These are phyloP conservation scores for Camponotus fellah DNA, from an alignment of 2,888 invertebrate genomes.

Conservation along the genomic window DNA sequence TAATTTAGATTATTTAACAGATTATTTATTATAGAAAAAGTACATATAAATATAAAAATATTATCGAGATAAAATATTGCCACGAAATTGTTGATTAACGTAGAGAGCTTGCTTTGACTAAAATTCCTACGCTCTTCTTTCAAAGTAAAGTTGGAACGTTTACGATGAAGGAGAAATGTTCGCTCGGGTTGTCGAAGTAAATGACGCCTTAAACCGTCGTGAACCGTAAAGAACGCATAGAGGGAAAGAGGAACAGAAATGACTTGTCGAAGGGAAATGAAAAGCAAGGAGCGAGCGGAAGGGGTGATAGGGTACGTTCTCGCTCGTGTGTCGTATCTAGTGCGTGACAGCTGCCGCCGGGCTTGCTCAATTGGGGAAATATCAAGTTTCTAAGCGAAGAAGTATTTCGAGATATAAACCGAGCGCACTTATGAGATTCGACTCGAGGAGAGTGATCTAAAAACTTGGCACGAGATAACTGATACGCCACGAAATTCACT, in stretches of 20 bases:
- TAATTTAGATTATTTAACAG: not conserved
- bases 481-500: slow-evolving; percentile 2
- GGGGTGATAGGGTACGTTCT: slow-evolving; percentile 43
- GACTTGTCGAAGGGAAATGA: slow-evolving; percentile 72
- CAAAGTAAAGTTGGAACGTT: not conserved
- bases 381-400: slow-evolving; percentile 77
- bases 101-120: not conserved
- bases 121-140: slow-evolving; percentile 6
- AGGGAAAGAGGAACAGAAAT: slow-evolving; percentile 51
- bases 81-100: not conserved
- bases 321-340: slow-evolving; percentile 73
- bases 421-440: slow-evolving; percentile 53
- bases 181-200: slow-evolving; percentile 8
- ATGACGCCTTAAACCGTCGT: slow-evolving; percentile 38
- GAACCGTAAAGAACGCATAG: not conserved
- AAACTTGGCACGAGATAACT: slow-evolving; percentile 58
- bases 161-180: not conserved
- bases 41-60: not conserved
- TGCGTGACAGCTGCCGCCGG: slow-evolving; percentile 80
- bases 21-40: not conserved
- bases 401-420: slow-evolving; percentile 65
- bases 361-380: slow-evolving; percentile 83
- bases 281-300: slow-evolving; percentile 68
- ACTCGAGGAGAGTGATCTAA: slow-evolving; percentile 58
- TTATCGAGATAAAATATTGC: not conserved